phyloP scores from a whole-genome alignment of 2,797 vertebrate genomes.

The Chelonia mydas region DNA sequence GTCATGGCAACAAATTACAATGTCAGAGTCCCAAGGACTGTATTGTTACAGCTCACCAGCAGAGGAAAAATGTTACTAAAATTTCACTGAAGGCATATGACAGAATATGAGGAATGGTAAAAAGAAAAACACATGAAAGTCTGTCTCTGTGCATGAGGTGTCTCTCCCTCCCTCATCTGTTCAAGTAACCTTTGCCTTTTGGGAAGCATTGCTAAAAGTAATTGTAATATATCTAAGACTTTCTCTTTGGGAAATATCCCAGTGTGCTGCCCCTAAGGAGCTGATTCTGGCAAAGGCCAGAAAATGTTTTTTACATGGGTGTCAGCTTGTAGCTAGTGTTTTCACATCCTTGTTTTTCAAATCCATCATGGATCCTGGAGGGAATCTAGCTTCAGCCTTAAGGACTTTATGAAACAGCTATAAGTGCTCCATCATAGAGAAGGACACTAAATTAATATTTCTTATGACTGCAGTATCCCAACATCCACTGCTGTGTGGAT shows the following conservation, averaged over 20 bases:
- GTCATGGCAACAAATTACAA: slow-evolving; percentile 38
- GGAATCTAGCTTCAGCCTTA: not conserved
- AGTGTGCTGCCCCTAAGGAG: not conserved
- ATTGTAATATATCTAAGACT: not conserved
- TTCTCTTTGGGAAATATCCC: not conserved
- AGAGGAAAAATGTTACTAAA: not conserved
- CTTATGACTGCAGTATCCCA: not conserved
- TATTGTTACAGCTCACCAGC: not conserved
- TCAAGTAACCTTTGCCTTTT: not conserved
- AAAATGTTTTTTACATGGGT: not conserved
- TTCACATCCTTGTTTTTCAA: rapidly evolving
- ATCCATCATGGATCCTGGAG: not conserved
- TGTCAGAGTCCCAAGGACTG: slow-evolving; percentile 8
- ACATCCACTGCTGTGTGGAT: not conserved
- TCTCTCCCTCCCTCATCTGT: not conserved
- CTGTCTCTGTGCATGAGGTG: not conserved
- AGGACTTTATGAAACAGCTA: not conserved
- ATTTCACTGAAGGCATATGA: not conserved
- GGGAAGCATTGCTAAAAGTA: not conserved
- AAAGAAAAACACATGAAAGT: not conserved
- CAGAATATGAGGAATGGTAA: not conserved
- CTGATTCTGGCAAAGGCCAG: not conserved
- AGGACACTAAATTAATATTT: not conserved
- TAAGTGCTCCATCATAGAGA: not conserved
- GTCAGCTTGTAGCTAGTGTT: not conserved